Percentiles rank a stretch among this genome's conserved stretches.
Evolutionary conservation across 2,113 vertebrate genomes (phyloP).

Genomic region (Tor tambroides): DNA sequence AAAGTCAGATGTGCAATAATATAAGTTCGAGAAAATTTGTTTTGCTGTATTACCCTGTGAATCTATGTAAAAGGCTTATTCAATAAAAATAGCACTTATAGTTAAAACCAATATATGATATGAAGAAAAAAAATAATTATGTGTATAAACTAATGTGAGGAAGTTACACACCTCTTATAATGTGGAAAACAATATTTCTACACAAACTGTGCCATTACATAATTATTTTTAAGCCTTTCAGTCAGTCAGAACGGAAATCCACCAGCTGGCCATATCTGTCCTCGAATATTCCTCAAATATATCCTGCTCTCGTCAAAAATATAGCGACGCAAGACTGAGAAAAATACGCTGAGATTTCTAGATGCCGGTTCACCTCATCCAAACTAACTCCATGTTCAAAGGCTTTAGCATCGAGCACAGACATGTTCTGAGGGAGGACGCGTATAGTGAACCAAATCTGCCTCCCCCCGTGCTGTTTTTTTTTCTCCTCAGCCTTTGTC

Average conservation of each 20-base stretch:
- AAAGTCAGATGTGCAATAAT: neutral
- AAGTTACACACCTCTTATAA: neutral
- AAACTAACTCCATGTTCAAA: constrained; percentile 15
- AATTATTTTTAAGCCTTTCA: neutral
- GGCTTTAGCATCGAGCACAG: constrained; percentile 21
- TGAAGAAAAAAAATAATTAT: neutral
- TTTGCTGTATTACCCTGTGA: neutral
- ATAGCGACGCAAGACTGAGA: no score
- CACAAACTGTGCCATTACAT: constrained; percentile 9
- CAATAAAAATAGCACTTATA: neutral
- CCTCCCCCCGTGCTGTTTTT: constrained; percentile 31
- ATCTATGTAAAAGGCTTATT: neutral
- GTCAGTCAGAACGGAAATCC: neutral
- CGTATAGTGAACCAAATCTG: constrained; percentile 27
- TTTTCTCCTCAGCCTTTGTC: constrained; percentile 23
- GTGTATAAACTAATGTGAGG: neutral
- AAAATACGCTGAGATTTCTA: neutral
- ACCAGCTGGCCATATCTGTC: constrained; percentile 1
- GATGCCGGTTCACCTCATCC: neutral
- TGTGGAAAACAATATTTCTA: neutral
- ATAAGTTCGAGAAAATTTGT: neutral
- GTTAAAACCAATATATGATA: neutral
- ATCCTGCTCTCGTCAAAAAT: neutral
- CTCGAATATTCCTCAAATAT: neutral
- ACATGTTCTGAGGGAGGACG: constrained; percentile 15